phyloP scores from a whole-genome alignment of 2,797 vertebrate genomes.

The Myioborus melanocephalus region DNA sequence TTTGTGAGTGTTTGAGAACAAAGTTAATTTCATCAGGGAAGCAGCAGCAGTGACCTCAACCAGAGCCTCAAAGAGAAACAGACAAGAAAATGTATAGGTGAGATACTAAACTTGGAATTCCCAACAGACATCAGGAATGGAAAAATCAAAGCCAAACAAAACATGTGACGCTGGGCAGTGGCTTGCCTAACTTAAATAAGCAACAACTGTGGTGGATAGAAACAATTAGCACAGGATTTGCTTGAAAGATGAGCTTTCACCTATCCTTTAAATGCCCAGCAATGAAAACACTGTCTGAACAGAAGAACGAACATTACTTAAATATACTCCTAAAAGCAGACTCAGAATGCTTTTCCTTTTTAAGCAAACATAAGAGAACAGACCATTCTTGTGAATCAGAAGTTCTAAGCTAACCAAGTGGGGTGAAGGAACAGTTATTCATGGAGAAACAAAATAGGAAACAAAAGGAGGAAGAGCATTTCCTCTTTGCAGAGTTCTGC shows the following conservation, averaged over 20 bases:
- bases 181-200: not conserved
- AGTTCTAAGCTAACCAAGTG: not conserved
- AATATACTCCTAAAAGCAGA: not conserved
- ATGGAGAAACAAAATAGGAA: not conserved
- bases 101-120: not conserved
- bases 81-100: not conserved
- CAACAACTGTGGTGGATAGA: not conserved
- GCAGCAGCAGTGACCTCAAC: not conserved
- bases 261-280: not conserved
- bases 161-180: not conserved
- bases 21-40: not conserved
- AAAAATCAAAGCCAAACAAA: not conserved
- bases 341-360: conserved; percentile 25
- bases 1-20: not conserved
- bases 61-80: not conserved
- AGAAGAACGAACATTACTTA: not conserved
- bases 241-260: not conserved
- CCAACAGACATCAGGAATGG: not conserved
- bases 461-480: not conserved
- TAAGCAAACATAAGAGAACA: conserved; percentile 1
- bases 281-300: not conserved
- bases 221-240: fast-evolving
- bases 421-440: not conserved
- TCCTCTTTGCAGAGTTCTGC: not conserved
- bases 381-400: not conserved